A percentile compares a stretch with the other conserved stretches of the same genome.
Evolutionary conservation across 2,888 invertebrate genomes (phyloP).

Genomic region (Sialis fuliginosa): DNA sequence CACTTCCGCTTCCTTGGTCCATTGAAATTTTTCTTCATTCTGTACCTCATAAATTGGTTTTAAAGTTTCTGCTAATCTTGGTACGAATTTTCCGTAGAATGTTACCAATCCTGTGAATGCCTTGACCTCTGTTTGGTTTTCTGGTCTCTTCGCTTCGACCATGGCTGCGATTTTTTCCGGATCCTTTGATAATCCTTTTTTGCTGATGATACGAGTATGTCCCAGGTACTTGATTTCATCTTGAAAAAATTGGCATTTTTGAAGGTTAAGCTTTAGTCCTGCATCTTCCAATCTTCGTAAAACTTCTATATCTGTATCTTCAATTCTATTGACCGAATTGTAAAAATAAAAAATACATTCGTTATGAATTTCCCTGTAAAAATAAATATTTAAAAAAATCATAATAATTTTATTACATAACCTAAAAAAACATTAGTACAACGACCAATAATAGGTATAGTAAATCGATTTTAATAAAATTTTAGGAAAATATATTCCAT

Average conservation of each 20-base stretch:
- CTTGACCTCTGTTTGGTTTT: constrained; percentile 3
- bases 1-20: too few relatives aligned
- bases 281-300: constrained; percentile 10
- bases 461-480: too few relatives aligned
- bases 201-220: constrained; percentile 10
- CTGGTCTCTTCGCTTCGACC: constrained; percentile 2
- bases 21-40: not conserved
- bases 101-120: constrained; percentile 7
- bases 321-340: too few relatives aligned
- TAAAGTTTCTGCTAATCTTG: constrained; percentile 2
- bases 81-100: constrained; percentile 7
- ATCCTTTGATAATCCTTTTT: constrained; percentile 9
- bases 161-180: constrained; percentile 7
- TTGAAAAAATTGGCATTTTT: constrained; percentile 17
- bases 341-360: too few relatives aligned
- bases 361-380: too few relatives aligned
- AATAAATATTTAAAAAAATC: too few relatives aligned
- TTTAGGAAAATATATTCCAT: too few relatives aligned
- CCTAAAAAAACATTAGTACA: too few relatives aligned
- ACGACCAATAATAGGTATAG: too few relatives aligned
- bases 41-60: constrained; percentile 6
- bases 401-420: too few relatives aligned
- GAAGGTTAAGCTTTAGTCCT: constrained; percentile 12
- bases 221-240: constrained; percentile 15
- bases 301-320: too few relatives aligned